Base-by-base conservation (phyloP, 2,797 vertebrate genomes). In the Limosa lapponica region DNA sequence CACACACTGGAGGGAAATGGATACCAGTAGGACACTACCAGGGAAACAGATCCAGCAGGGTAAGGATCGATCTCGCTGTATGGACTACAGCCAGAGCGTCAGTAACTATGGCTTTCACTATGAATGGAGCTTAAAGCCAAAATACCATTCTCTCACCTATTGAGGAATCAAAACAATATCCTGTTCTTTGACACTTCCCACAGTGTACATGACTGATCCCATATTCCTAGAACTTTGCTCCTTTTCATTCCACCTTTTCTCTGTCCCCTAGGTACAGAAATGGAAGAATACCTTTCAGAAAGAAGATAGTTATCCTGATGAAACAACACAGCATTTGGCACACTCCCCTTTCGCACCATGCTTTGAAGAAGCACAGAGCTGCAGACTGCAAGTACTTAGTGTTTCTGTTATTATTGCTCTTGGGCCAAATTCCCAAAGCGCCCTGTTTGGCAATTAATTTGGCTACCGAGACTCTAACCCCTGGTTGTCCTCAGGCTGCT, bases 381-480 rank as follows among this genome's bases (percentile, higher is more conserved):
- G 54, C 59, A 36, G 62, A 58, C 37, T 87, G 48, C 72, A 87
- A 58, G 54, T 28, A 41, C 55, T 64, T 71, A 89, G 59, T 28
- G 44, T 89, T 90, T 64, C 72, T 90, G 69, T 9, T 86, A 10
- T 93, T 94, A 36, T n/a, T 95, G 89, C 70, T 80, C 78, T 57
- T 72, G 54, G 52, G 70, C 69, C 67, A 92, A 82, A 70, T 41
- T 43, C 59, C 64, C 82, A 80, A 72, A 57, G 43, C 43, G 22
- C 39, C 64, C 65, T 43, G 30, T 49, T 55, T 79, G 74, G 85
- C 67, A 89, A 64, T 64, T 69, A 70, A 72, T 27, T 83, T 13
- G 13, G 20, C 48, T 87, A 32, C 54, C 71, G 71, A 82, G 54
- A 75, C 44, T 46, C 62, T 75, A 82, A 70, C 23, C 57, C 36